phyloP scores from a whole-genome alignment of 2,888 invertebrate genomes.

The Brachycybe producta region DNA sequence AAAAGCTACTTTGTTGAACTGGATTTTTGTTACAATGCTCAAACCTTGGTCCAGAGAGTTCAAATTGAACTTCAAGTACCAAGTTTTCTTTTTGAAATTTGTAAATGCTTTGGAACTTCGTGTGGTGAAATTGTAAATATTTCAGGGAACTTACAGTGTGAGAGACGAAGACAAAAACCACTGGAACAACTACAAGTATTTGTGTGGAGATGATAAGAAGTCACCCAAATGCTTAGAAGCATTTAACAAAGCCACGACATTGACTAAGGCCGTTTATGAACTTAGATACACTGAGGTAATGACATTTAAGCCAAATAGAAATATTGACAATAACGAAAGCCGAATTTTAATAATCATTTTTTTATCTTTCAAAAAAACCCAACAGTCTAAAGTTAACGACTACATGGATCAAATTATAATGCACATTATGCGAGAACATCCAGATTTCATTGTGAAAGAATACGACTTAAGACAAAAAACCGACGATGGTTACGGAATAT shows the following conservation, averaged over 20 bases:
- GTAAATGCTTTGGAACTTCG: too few species aligned
- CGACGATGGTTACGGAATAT: not conserved
- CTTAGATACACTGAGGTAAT: conserved; percentile 10
- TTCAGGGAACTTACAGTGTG: too few species aligned
- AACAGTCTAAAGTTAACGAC: too few species aligned
- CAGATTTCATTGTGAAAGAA: not conserved
- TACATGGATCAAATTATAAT: not conserved
- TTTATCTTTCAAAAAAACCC: too few species aligned
- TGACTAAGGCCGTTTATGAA: conserved; percentile 6
- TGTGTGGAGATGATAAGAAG: not conserved
- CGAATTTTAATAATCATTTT: not conserved
- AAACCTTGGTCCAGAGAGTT: too few species aligned
- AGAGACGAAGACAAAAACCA: too few species aligned
- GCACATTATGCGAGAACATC: not conserved
- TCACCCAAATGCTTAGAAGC: not conserved
- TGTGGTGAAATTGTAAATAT: too few species aligned
- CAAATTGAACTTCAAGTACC: too few species aligned
- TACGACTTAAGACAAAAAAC: not conserved
- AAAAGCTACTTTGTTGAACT: too few species aligned
- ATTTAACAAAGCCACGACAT: not conserved
- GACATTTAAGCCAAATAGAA: not conserved
- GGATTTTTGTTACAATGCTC: too few species aligned
- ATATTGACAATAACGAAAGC: not conserved
- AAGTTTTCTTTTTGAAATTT: too few species aligned
- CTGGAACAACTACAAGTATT: too few species aligned